Base-by-base conservation (phyloP, 2,113 vertebrate species). In the Muntiacus muntjak region DNA sequence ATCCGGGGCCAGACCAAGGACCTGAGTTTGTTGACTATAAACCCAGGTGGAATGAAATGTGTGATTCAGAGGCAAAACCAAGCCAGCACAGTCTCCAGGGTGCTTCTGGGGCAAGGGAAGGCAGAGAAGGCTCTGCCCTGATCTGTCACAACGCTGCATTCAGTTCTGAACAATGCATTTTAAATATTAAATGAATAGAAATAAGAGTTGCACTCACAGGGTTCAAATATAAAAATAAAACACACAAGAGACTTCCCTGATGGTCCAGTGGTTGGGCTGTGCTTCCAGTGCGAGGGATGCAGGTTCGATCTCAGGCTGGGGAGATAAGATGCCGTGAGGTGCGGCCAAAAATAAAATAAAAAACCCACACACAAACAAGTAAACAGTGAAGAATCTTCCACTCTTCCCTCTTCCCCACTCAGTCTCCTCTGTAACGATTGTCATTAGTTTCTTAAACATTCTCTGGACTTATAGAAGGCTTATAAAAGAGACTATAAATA, bases 81-180 rank as follows among this genome's bases (percentile, higher is more conserved):
- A 82, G 67, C 30, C 9, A 0, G 3, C 0, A 2, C 6, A 1
- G 43, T 2, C 83, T 54, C 6, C 7, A 52, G 26, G 23, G 4
- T 57, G 23, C 54, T 60, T 58, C 71, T 17, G 11, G 54, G 17
- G 28, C 36, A 25, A 45, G 33, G 94, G 25, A 67, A 55, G 50
- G 43, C 62, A 33, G 82, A 45, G 26, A n/a, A 40, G 0, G 1
- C 36, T 82, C 36, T 28, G 23, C 16, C 21, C 3, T 17, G 2
- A 47, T 76, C 40, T 64, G 60, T 82, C 7, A 83, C 25, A 16
- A 2, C 0, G 0, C 30, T 28, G 52, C 12, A 4, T 55, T 88
- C 25, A 40, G n/a, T 64, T 84, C 62, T 82, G 25, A 87, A 45
- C 1, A n/a, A 43, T 25, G 43, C 43, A 30, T n/a, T 57, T 94